phyloP scores from a whole-genome alignment of 2,888 invertebrate species.

The Stenoptilia bipunctidactyla region DNA sequence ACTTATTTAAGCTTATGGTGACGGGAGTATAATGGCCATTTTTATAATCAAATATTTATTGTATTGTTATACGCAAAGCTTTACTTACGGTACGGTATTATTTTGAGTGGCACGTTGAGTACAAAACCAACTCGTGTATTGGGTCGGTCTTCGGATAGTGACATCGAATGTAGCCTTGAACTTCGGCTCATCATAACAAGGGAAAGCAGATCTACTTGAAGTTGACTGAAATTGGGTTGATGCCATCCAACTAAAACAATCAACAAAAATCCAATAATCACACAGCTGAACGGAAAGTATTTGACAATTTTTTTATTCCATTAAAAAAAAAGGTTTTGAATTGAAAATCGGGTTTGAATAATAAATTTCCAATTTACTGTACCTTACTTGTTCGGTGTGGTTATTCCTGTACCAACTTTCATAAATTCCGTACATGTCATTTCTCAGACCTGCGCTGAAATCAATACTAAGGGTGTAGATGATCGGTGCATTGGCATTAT shows the following conservation, averaged over 20 bases:
- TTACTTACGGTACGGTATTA: not conserved
- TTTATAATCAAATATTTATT: conserved; percentile 2
- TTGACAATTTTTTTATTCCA: too few species aligned
- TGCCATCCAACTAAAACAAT: conserved; percentile 74
- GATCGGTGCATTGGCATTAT: conserved; percentile 20
- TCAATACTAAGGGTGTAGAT: conserved; percentile 29
- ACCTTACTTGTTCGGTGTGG: conserved; percentile 26
- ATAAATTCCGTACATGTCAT: conserved; percentile 58
- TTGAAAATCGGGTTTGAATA: too few species aligned
- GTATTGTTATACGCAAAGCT: not conserved
- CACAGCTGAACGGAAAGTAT: too few species aligned
- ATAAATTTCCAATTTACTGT: too few species aligned
- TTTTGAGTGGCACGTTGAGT: conserved; percentile 47
- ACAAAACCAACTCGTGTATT: conserved; percentile 65
- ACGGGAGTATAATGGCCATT: too few species aligned
- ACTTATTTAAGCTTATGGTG: too few species aligned
- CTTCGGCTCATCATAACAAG: conserved; percentile 86
- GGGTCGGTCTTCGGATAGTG: conserved; percentile 69
- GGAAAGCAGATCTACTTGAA: conserved; percentile 79
- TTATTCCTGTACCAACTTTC: conserved; percentile 45
- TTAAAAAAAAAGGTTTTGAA: too few species aligned
- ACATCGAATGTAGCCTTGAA: conserved; percentile 83
- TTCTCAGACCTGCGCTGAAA: conserved; percentile 35
- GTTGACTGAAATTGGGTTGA: conserved; percentile 80
- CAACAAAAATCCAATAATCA: too few species aligned